Conservation (phyloP, 2,888 invertebrate genomes). For the Catocala sponsa region DNA sequence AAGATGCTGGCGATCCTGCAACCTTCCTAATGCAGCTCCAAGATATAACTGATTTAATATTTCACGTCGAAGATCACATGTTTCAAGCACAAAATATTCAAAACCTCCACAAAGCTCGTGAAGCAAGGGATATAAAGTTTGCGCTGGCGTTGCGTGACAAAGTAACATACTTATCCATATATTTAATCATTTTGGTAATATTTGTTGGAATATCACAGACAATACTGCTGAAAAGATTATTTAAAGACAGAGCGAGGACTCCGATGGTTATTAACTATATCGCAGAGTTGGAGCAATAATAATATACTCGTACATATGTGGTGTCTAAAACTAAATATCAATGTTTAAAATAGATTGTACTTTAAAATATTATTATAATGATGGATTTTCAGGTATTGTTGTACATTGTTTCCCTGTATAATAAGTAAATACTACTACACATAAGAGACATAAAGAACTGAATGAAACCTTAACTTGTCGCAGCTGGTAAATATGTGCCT, state of each 20-base stretch:
- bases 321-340: no score
- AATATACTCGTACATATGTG: no score
- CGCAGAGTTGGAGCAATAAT: neutral
- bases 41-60: constrained; percentile 9
- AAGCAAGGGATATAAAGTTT: neutral
- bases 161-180: constrained; percentile 7
- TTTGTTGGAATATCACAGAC: constrained; percentile 10
- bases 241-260: neutral
- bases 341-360: no score
- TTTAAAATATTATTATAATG: no score
- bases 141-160: constrained; percentile 7
- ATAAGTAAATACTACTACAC: no score
- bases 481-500: no score
- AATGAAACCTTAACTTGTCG: no score
- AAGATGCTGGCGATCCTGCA: constrained; percentile 1
- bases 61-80: constrained; percentile 2
- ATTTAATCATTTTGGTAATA: constrained; percentile 3
- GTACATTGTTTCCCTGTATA: no score
- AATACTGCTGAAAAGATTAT: constrained; percentile 12
- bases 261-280: no score
- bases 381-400: no score
- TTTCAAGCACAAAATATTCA: neutral
- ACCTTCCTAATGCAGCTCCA: neutral
- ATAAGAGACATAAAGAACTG: no score
- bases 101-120: neutral